These are phyloP conservation scores for Herpetotheres cachinnans DNA, from an alignment of 2,113 vertebrate species.

Conservation along the genomic window DNA sequence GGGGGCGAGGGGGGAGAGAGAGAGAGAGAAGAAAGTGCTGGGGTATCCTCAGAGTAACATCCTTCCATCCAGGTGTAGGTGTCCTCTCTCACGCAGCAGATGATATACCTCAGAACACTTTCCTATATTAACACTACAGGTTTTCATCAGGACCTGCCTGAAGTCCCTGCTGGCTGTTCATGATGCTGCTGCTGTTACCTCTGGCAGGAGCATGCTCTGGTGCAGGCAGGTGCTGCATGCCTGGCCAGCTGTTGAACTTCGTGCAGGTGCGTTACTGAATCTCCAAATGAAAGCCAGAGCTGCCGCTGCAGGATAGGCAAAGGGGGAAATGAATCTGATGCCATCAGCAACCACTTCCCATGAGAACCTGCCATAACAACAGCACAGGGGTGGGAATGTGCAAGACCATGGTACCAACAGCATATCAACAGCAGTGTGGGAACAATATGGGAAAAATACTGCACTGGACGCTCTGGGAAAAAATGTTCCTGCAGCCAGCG, in stretches of 20 bases:
- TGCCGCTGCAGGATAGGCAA: neutral
- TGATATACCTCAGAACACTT: neutral
- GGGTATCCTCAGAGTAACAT: neutral
- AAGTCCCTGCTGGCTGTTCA: neutral
- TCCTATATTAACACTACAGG: neutral
- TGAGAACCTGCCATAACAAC: neutral
- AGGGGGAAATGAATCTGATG: neutral
- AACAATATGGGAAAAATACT: neutral
- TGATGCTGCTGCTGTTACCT: neutral
- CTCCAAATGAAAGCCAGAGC: neutral
- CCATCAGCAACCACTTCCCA: fast-evolving
- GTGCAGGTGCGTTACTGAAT: fast-evolving
- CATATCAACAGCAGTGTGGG: neutral
- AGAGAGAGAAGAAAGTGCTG: neutral
- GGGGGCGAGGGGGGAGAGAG: fast-evolving
- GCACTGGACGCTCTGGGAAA: neutral
- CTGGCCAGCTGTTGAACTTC: neutral
- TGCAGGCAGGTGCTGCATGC: neutral
- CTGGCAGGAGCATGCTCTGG: neutral
- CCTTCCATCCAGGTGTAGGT: neutral
- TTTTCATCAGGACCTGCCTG: neutral
- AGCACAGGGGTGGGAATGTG: neutral
- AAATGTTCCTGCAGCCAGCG: fast-evolving
- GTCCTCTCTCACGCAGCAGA: neutral
- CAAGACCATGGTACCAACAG: neutral